Percentiles rank a stretch among this genome's conserved stretches.
Conservation (phyloP, 2,888 invertebrate species). For the Chloroclysta siterata region DNA sequence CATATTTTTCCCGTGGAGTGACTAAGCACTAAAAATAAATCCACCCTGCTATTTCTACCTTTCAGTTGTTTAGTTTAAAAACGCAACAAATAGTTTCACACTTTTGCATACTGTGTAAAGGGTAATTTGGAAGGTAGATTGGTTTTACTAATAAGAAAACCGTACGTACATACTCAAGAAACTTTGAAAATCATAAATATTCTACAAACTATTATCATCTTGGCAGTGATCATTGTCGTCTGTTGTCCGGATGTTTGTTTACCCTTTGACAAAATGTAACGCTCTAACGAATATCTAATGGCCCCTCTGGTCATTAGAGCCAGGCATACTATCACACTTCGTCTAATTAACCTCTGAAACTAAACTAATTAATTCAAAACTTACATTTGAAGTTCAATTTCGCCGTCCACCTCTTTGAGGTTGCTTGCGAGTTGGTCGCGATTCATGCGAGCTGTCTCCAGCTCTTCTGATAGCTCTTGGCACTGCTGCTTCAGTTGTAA, state of each 20-base stretch:
- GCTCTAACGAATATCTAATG: slow-evolving; percentile 6
- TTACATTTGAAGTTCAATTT: slow-evolving; percentile 57
- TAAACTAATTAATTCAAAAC: slow-evolving; percentile 24
- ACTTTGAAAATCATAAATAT: no score
- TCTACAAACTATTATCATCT: background rate
- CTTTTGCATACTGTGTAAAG: no score
- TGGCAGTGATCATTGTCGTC: background rate
- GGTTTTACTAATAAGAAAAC: no score
- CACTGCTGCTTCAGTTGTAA: slow-evolving; percentile 64
- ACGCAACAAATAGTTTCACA: no score
- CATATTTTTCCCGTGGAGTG: background rate
- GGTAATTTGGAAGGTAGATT: no score
- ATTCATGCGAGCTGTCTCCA: slow-evolving; percentile 48
- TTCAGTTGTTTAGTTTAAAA: no score
- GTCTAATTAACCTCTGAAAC: slow-evolving; percentile 16
- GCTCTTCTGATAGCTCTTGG: slow-evolving; percentile 53
- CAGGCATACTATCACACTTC: slow-evolving; percentile 12
- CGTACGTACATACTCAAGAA: no score
- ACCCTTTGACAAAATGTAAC: slow-evolving; percentile 2
- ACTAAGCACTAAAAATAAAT: no score
- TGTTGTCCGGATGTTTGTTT: slow-evolving; percentile 14
- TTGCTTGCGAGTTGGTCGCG: slow-evolving; percentile 49
- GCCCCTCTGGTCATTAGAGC: slow-evolving; percentile 4
- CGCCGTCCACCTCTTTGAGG: slow-evolving; percentile 52
- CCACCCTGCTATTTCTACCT: no score